Evolutionary conservation across 2,888 invertebrate species (phyloP), one percentile per base, ranked within the genome.

Genomic region (Gryllus longicercus): DNA sequence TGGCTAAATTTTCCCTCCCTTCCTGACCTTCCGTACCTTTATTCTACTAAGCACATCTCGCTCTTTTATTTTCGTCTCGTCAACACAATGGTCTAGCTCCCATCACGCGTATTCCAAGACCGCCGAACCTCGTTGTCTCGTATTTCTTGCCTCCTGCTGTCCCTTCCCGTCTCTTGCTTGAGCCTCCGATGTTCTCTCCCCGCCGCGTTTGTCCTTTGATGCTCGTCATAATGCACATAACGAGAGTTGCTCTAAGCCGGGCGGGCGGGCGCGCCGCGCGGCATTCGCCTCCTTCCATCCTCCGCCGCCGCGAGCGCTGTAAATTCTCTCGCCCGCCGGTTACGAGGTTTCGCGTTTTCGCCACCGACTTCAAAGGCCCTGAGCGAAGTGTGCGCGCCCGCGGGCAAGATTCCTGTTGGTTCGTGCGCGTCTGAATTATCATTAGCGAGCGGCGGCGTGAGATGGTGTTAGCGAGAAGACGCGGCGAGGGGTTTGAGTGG

Each of bases 271-370:
- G 25, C 3, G 25, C 25, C 63, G 63, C 63, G 63, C 63, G 3
- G 63, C 63, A 0, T 16, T 18, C 63, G 5, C 18, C 63, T 2
- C 63, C 14, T 63, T 18, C 16, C 63, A 3, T 63, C 63, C 5
- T 10, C 63, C 51, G 51, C 11, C 12, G 16, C 63, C 63, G 63
- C 63, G 63, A 18, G 63, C 25, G 63, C 63, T 63, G 63, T 63
- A 63, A 63, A 63, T 63, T 63, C 63, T 63, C 63, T 63, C 63
- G 63, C 63, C 63, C 63, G 16, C 18, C 5, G 18, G 63, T 63
- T 63, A 63, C 63, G 63, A 63, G 63, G 63, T 63, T 63, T 63
- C 63, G 16, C 63, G 63, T 63, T 63, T 63, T 63, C 63, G 63
- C 63, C 63, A 18, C 63, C 63, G 5, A 63, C 63, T 63, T 63